Conservation (phyloP, 1,140 invertebrate species). For the Drosophila lini region DNA sequence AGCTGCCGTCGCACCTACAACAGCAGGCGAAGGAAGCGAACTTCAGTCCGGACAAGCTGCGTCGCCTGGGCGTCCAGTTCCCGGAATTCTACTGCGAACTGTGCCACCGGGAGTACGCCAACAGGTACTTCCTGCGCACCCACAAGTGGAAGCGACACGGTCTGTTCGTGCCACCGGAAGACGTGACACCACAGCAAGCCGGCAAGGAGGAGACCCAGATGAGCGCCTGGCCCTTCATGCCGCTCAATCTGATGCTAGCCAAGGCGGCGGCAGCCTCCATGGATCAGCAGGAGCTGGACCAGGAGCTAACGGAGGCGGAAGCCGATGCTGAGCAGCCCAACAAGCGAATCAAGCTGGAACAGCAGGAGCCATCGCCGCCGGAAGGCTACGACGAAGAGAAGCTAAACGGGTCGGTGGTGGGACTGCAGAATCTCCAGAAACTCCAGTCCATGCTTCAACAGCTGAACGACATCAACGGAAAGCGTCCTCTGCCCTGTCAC, state of each 20-base stretch:
- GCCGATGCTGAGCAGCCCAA: constrained; percentile 37
- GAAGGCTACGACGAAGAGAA: constrained; percentile 51
- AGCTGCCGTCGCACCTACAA: constrained; percentile 87
- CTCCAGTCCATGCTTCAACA: constrained; percentile 96
- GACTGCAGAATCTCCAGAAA: constrained; percentile 90
- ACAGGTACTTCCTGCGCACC: constrained; percentile 96
- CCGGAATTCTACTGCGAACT: constrained; percentile 96
- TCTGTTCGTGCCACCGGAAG: constrained; percentile 86
- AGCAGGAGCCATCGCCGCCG: constrained; percentile 12
- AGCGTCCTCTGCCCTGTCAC: constrained; percentile 86
- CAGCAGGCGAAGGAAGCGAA: constrained; percentile 87
- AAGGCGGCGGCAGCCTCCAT: constrained; percentile 56
- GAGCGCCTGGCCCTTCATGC: constrained; percentile 85
- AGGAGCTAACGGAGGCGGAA: constrained; percentile 25
- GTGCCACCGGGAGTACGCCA: constrained; percentile 97
- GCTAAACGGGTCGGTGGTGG: constrained; percentile 51
- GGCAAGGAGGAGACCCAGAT: constrained; percentile 73
- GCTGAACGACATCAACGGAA: constrained; percentile 90
- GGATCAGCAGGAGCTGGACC: constrained; percentile 40
- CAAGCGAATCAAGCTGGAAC: constrained; percentile 78
- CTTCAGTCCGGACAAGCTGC: constrained; percentile 88
- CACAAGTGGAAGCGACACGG: constrained; percentile 95
- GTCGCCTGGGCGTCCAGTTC: constrained; percentile 92
- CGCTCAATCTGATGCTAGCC: constrained; percentile 88
- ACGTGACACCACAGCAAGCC: constrained; percentile 23